Base-by-base conservation (phyloP, 2,113 vertebrate species). In the Dicaeum eximium region DNA sequence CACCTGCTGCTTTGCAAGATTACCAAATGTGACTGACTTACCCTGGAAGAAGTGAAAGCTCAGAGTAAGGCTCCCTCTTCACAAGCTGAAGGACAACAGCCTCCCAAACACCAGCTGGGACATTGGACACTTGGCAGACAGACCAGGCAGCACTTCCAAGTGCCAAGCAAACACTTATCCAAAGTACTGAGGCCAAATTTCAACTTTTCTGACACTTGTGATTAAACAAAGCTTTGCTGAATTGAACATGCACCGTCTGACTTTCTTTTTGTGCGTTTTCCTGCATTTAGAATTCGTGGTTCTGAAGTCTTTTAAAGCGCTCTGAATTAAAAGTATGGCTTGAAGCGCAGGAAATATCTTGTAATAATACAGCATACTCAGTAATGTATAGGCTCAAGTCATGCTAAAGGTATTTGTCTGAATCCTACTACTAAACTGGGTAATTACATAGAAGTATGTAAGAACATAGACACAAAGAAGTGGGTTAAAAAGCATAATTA, bases 401-500 rank as follows among this genome's bases (percentile, higher is more conserved):
- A 98, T 81, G 92, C 96, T 93, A 92, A 96, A 98, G 97, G 80
- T 96, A 98, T 97, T 97, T 94, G 93, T 96, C 95, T 97, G 90
- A 96, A 96, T 95, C 95, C 90, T 95, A 95, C 95, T 93, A 93
- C 95, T 95, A 95, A 97, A 97, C 93, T 88, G 95, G 79, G 78
- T 97, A 98, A 98, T 98, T 98, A 98, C 86, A 97, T 40, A 93
- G 81, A 93, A 95, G 91, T 88, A 96, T 96, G 96, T 95, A 97
- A 96, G 94, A 97, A 95, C 78, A 90, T 44, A 97, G 97, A 97
- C 96, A 97, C 95, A 96, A 98, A 98, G 94, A 95, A 97, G 72
- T 83, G 70, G 93, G 92, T 84, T 97, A 96, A 98, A 98, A 98
- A 97, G 93, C 92, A 75, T 98, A 98, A 98, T 98, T 98, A 98